Evolutionary conservation across 2,888 invertebrate species (phyloP).

Genomic region (Agrenia bidenticulata): DNA sequence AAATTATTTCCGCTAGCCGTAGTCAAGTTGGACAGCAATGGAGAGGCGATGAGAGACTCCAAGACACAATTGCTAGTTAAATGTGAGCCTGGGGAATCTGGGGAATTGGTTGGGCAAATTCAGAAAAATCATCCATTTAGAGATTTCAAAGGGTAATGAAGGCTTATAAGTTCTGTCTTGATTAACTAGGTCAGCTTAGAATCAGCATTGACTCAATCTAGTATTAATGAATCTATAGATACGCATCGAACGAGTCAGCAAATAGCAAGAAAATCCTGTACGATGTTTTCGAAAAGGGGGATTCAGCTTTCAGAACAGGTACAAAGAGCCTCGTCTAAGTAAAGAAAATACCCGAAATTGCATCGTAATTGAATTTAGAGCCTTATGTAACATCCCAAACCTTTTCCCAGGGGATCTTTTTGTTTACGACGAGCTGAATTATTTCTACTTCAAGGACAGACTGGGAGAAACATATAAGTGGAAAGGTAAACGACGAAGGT

Average conservation of each 20-base stretch:
- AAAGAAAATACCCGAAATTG: too few relatives aligned
- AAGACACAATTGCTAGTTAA: conserved; percentile 74
- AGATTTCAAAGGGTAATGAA: conserved; percentile 78
- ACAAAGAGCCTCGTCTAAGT: conserved; percentile 16
- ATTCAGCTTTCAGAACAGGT: conserved; percentile 87
- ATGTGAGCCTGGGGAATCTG: conserved; percentile 76
- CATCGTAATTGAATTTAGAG: too few relatives aligned
- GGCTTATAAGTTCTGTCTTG: not conserved
- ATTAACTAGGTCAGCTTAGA: conserved; percentile 8
- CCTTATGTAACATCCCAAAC: too few relatives aligned
- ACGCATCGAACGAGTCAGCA: conserved; percentile 79
- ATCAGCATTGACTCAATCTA: not conserved
- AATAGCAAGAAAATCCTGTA: conserved; percentile 86
- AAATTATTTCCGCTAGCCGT: conserved; percentile 89
- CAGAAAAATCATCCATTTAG: conserved; percentile 83
- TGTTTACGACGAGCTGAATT: conserved; percentile 29
- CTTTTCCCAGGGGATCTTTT: conserved; percentile 35
- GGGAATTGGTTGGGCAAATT: conserved; percentile 95
- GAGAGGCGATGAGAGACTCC: conserved; percentile 81
- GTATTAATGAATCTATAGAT: conserved; percentile 57
- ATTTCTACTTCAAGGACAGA: conserved; percentile 42
- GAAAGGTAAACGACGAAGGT: too few relatives aligned
- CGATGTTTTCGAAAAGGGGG: conserved; percentile 86
- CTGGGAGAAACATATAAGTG: conserved; percentile 34
- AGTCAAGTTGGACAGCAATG: conserved; percentile 82